These are phyloP conservation scores for Periparus ater DNA, from an alignment of 2,797 vertebrate species.

Conservation along the genomic window DNA sequence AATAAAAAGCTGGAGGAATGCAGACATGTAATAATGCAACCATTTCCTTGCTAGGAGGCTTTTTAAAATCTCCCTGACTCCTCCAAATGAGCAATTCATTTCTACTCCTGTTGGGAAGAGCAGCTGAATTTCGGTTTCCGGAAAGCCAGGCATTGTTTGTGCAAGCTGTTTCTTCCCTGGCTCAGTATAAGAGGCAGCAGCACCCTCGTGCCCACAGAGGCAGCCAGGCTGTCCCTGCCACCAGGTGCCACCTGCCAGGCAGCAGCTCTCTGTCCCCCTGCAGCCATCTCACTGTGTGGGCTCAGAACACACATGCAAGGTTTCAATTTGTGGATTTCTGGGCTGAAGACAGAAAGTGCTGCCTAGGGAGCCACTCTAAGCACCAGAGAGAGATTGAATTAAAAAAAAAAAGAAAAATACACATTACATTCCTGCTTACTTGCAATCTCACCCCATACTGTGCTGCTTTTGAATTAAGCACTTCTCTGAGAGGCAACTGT, in stretches of 20 bases:
- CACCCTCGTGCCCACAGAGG: background rate
- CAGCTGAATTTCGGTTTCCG: background rate
- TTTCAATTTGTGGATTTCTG: background rate
- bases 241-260: background rate
- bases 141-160: background rate
- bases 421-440: background rate
- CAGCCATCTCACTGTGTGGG: background rate
- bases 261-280: background rate
- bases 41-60: background rate
- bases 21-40: background rate
- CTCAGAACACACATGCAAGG: background rate
- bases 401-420: background rate
- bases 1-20: background rate
- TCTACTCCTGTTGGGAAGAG: background rate
- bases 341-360: background rate
- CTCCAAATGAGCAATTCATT: background rate
- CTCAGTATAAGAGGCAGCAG: background rate
- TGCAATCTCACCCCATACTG: slow-evolving; percentile 23
- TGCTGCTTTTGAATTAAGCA: slow-evolving; percentile 1
- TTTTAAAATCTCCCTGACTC: background rate
- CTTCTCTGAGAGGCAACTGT: slow-evolving; percentile 17
- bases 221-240: background rate
- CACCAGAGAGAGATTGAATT: background rate
- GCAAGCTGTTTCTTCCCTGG: background rate
- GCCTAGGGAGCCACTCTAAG: background rate